phyloP scores from a whole-genome alignment of 2,797 vertebrate species.

The Gymnothorax reevesii region DNA sequence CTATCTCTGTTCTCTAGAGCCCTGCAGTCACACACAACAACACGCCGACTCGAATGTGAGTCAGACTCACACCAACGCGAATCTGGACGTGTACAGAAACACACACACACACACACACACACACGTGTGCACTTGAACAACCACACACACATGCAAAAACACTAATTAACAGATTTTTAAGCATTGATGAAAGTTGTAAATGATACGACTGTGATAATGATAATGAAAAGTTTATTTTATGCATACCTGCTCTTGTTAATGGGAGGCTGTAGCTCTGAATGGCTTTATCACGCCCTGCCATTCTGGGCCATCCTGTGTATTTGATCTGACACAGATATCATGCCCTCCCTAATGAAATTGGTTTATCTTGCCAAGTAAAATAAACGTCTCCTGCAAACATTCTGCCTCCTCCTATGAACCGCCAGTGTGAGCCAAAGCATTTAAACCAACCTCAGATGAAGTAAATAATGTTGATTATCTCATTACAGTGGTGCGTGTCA shows the following conservation, averaged over 20 bases:
- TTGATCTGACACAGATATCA: neutral
- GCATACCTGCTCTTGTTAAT: neutral
- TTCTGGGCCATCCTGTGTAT: neutral
- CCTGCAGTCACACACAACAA: neutral
- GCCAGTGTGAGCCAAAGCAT: neutral
- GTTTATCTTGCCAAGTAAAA: neutral
- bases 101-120: too few relatives aligned
- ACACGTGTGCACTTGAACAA: too few relatives aligned
- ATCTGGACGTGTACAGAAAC: too few relatives aligned
- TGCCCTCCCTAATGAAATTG: neutral
- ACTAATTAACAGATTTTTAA: neutral
- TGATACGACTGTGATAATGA: neutral
- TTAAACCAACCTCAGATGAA: too few relatives aligned
- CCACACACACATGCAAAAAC: too few relatives aligned
- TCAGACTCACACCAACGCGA: too few relatives aligned
- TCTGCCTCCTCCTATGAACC: neutral
- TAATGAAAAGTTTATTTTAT: neutral
- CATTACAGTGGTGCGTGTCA: too few relatives aligned
- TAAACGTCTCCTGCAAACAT: neutral
- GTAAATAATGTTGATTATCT: too few relatives aligned
- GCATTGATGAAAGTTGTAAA: neutral
- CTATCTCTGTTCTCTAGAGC: neutral
- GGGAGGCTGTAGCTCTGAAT: neutral
- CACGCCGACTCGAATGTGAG: neutral
- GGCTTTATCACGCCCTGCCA: neutral